Evolutionary conservation across 2,113 vertebrate species (phyloP).

Genomic region (Anolis sagrei): DNA sequence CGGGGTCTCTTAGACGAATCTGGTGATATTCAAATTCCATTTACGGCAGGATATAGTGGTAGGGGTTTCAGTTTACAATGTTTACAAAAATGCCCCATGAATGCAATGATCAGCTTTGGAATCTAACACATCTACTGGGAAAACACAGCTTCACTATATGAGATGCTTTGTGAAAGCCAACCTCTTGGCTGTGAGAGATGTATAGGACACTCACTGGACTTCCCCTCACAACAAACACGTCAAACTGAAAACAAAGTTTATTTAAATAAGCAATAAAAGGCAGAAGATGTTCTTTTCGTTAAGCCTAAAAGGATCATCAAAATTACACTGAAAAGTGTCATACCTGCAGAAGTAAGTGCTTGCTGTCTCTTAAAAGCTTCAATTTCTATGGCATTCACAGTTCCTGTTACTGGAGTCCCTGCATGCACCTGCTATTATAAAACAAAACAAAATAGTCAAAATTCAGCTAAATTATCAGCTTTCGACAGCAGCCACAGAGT

Average conservation of each 20-base stretch:
- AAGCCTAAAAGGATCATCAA: conserved; percentile 10
- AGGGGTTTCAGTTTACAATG: conserved; percentile 66
- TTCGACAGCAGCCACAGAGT: conserved; percentile 33
- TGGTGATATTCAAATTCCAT: conserved; percentile 85
- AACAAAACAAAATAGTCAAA: conserved; percentile 63
- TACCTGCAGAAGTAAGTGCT: conserved; percentile 91
- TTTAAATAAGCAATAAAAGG: conserved; percentile 19
- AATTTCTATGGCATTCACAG: conserved; percentile 86
- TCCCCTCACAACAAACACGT: conserved; percentile 43
- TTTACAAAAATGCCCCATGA: conserved; percentile 59
- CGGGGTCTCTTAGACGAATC: conserved; percentile 99
- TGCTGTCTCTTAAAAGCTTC: conserved; percentile 96
- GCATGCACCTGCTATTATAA: conserved; percentile 83
- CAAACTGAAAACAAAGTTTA: conserved; percentile 38
- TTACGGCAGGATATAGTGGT: conserved; percentile 74
- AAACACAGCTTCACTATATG: conserved; percentile 58
- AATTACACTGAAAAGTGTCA: conserved; percentile 16
- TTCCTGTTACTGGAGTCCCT: conserved; percentile 78
- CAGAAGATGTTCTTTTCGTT: background rate
- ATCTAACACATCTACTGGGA: conserved; percentile 54
- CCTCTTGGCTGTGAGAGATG: conserved; percentile 49
- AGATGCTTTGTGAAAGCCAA: conserved; percentile 57
- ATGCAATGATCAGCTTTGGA: conserved; percentile 60
- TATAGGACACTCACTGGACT: background rate
- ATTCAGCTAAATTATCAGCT: conserved; percentile 22